A percentile compares a stretch with the other conserved stretches of the same genome.
phyloP scores from a whole-genome alignment of 2,888 invertebrate genomes.

The Andrena hattorfiana region DNA sequence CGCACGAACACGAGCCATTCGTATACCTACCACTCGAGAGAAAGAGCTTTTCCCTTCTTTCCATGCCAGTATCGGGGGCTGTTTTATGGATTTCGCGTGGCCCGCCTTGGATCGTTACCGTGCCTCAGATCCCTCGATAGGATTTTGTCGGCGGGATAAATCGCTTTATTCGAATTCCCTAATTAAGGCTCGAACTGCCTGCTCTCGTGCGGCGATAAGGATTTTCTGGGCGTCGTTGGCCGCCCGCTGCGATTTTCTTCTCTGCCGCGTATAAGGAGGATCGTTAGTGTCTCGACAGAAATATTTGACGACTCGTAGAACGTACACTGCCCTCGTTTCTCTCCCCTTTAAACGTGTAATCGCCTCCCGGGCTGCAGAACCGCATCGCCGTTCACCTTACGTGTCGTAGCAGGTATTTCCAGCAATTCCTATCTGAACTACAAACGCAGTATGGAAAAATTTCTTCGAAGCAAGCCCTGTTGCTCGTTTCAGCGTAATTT shows the following conservation, averaged over 20 bases:
- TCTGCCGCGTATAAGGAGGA: not conserved
- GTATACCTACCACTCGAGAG: not conserved
- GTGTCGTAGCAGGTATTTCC: too few relatives aligned
- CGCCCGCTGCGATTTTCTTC: not conserved
- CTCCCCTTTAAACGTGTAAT: not conserved
- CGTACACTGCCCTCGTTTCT: not conserved
- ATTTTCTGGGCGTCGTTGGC: not conserved
- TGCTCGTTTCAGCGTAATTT: not conserved
- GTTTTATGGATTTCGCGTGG: constrained; percentile 40
- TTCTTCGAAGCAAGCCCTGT: too few relatives aligned
- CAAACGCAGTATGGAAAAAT: too few relatives aligned
- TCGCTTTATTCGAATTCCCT: constrained; percentile 25
- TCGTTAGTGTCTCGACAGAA: not conserved
- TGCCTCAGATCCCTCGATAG: constrained; percentile 15
- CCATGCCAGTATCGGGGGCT: not conserved
- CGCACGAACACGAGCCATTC: constrained; percentile 19
- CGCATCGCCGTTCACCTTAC: too few relatives aligned
- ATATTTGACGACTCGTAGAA: not conserved
- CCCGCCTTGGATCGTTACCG: constrained; percentile 17
- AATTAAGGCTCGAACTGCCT: constrained; percentile 29
- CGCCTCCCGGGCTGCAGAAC: too few relatives aligned
- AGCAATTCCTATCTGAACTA: too few relatives aligned
- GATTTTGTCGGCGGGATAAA: constrained; percentile 10
- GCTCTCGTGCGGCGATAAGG: not conserved
- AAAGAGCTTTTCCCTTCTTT: constrained; percentile 14